Base-by-base conservation (phyloP, 2,888 invertebrate genomes). In the Rhagophthalmus giganteus region DNA sequence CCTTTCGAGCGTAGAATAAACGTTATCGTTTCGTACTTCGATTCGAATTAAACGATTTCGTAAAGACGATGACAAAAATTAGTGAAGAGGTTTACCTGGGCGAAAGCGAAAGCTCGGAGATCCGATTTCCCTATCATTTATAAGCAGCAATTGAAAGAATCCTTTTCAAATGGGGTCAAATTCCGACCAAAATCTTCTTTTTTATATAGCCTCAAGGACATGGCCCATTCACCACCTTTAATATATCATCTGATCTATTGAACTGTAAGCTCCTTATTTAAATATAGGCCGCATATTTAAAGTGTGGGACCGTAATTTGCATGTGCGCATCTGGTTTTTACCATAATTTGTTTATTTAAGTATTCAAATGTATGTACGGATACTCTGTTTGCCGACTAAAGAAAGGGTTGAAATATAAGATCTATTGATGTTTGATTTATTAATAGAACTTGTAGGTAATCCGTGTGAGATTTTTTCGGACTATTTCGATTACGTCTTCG, bases 311-410 rank as follows among this genome's bases (percentile, higher is more conserved):
- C 45, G 27, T 9, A 14, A 53, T 55, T 48, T 50, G 55, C 51
- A 51, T 46, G 44, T 26, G 39, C 39, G 37, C 52, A 52, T 52
- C 52, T 52, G 52, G 52, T 52, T 53, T 52, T 52, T 45, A 41
- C 41, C 55, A 52, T 58, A 58, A 58, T 56, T 55, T 58, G 58
- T 58, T 58, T 58, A 58, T 55, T 54, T 56, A 48, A 50, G 57
- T 58, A 56, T 58, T 58, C 55, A 52, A 56, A 56, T 56, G 35
- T 55, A 54, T 54, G 57, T 50, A 32, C 33, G 50, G 55, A 47
- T 44, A 39, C 33, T 38, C 16, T 51, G 44, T 52, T 52, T 49
- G 53, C 45, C 32, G 27, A 40, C 40, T 15, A 40, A 38, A 44
- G 38, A 48, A 49, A 56, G 52, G 56, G 56, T 52, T 56, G 48